Conservation (phyloP, 2,888 invertebrate genomes). For the Amblyjoppa fuscipennis region DNA sequence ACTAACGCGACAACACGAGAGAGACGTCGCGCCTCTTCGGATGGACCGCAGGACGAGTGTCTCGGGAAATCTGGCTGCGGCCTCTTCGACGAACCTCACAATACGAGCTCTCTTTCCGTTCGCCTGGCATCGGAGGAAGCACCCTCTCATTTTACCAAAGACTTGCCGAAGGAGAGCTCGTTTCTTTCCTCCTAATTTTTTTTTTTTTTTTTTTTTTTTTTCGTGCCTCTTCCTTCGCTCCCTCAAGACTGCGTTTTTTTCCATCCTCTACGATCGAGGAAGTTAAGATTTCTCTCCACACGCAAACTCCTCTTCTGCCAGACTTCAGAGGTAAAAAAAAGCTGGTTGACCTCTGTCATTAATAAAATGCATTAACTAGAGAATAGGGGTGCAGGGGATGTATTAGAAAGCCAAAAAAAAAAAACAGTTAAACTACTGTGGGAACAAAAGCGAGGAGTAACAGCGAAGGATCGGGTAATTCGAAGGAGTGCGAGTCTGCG, state of each 20-base stretch:
- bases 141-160: slow-evolving; percentile 82
- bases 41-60: not conserved
- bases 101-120: slow-evolving; percentile 65
- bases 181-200: slow-evolving; percentile 46
- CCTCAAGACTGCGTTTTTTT: slow-evolving; percentile 35
- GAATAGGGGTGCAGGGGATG: slow-evolving; percentile 2
- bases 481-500: not conserved
- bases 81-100: slow-evolving; percentile 53
- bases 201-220: slow-evolving; percentile 4
- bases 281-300: slow-evolving; percentile 22
- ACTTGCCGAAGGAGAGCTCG: slow-evolving; percentile 70
- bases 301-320: slow-evolving; percentile 31
- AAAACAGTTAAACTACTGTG: slow-evolving; percentile 45
- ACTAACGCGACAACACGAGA: slow-evolving; percentile 41
- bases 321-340: not conserved
- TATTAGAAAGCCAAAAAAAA: not conserved
- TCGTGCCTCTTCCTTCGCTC: slow-evolving; percentile 46
- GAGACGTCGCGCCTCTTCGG: not conserved
- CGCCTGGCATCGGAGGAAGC: slow-evolving; percentile 66
- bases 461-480: slow-evolving; percentile 23
- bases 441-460: slow-evolving; percentile 32
- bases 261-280: not conserved
- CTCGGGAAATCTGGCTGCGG: slow-evolving; percentile 21
- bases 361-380: slow-evolving; percentile 19
- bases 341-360: slow-evolving; percentile 36